Percentiles rank a stretch among this genome's conserved stretches.
Conservation (phyloP, 2,113 vertebrate species). For the Anolis sagrei region DNA sequence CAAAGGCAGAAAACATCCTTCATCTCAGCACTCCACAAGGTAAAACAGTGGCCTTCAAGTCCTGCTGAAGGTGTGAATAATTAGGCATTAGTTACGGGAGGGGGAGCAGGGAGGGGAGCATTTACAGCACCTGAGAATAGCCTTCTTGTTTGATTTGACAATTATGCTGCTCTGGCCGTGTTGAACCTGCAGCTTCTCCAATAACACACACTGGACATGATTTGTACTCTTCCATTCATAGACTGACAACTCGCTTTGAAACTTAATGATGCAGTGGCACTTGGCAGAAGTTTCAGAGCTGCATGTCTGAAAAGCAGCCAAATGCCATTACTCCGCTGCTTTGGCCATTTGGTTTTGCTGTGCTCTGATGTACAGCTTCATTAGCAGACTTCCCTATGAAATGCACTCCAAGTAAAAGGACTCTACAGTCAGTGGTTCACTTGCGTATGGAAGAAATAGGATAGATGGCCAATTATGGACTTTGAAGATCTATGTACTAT, state of each 20-base stretch:
- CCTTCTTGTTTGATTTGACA: conserved; percentile 51
- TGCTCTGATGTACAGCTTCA: conserved; percentile 65
- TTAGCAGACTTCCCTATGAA: conserved; percentile 49
- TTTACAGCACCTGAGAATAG: conserved; percentile 6
- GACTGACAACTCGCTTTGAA: conserved; percentile 67
- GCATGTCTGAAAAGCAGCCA: conserved; percentile 68
- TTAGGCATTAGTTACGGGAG: conserved; percentile 17
- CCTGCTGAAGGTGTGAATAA: conserved; percentile 40
- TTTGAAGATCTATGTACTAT: conserved; percentile 42
- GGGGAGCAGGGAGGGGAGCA: conserved; percentile 29
- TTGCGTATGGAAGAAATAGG: conserved; percentile 23
- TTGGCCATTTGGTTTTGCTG: conserved; percentile 59
- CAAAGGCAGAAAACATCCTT: neutral
- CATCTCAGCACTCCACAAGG: neutral
- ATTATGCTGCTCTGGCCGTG: conserved; percentile 34
- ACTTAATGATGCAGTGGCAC: conserved; percentile 74
- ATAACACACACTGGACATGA: conserved; percentile 58
- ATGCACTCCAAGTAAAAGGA: conserved; percentile 37
- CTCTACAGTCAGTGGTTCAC: neutral
- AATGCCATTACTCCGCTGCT: conserved; percentile 59
- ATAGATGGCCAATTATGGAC: neutral
- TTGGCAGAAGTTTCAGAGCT: conserved; percentile 69
- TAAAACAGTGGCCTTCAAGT: neutral
- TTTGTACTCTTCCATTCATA: conserved; percentile 64
- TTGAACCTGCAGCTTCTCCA: conserved; percentile 54